These are phyloP conservation scores for Chelonoidis abingdonii DNA, from an alignment of 2,113 vertebrate species.

Conservation along the genomic window DNA sequence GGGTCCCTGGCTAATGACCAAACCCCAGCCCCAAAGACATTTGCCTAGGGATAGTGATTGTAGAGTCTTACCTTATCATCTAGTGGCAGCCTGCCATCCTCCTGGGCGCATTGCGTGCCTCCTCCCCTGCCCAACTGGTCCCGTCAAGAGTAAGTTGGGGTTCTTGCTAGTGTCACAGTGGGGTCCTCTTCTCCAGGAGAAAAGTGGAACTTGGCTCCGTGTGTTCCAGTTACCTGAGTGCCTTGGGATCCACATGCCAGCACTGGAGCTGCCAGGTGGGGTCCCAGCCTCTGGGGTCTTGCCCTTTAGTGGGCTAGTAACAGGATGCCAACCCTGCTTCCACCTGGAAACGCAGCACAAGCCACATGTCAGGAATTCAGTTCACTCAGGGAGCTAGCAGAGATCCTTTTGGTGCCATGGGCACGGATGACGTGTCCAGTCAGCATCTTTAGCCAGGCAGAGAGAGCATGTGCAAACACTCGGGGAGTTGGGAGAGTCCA, in stretches of 20 bases:
- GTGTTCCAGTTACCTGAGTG: neutral
- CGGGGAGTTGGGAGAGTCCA: neutral
- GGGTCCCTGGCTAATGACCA: neutral
- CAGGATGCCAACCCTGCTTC: neutral
- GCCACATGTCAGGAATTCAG: neutral
- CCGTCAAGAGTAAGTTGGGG: too few species aligned
- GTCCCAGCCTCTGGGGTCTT: too few species aligned
- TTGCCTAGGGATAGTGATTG: neutral
- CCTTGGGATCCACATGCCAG: neutral
- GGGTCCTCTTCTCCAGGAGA: neutral
- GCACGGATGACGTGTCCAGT: neutral
- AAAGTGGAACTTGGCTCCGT: neutral
- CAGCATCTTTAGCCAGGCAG: neutral
- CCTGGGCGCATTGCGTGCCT: neutral
- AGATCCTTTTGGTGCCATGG: neutral
- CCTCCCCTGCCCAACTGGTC: neutral
- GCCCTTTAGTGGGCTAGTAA: neutral
- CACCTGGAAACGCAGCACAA: neutral
- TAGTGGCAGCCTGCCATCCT: neutral
- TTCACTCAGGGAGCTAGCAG: rapidly evolving
- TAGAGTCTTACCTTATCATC: neutral
- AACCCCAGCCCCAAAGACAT: neutral
- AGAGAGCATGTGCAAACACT: neutral
- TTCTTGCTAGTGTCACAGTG: neutral
- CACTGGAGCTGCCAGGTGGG: neutral